Conservation (phyloP, 2,797 vertebrate species). For the Synaphobranchus kaupii region DNA sequence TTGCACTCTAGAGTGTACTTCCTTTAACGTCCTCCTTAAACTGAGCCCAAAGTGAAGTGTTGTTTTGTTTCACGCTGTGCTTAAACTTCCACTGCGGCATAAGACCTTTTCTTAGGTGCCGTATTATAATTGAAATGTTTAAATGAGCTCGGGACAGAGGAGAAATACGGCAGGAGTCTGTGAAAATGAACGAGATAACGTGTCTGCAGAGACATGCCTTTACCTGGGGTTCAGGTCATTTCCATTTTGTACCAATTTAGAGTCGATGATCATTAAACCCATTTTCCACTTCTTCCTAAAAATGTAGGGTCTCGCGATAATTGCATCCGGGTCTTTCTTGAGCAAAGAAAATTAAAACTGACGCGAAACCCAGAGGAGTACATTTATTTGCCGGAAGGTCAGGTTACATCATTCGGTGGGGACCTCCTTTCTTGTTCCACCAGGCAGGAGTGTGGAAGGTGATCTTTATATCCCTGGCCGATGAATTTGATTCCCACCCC, state of each 20-base stretch:
- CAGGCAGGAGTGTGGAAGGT: background rate
- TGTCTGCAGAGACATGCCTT: slow-evolving; percentile 9
- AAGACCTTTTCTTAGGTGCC: background rate
- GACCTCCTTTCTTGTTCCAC: slow-evolving; percentile 14
- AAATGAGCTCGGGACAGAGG: background rate
- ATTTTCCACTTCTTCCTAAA: slow-evolving; percentile 12
- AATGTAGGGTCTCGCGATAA: background rate
- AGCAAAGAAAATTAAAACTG: slow-evolving; percentile 24
- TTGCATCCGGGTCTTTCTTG: background rate
- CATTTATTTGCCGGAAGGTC: slow-evolving; percentile 8
- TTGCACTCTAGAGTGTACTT: background rate
- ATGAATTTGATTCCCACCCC: slow-evolving; percentile 1
- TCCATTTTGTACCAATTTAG: slow-evolving; percentile 18
- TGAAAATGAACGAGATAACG: background rate
- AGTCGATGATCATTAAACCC: slow-evolving; percentile 14
- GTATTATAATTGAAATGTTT: slow-evolving; percentile 24
- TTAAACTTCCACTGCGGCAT: background rate
- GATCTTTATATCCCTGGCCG: slow-evolving; percentile 21
- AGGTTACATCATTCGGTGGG: slow-evolving; percentile 13
- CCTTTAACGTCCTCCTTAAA: background rate
- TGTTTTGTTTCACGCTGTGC: slow-evolving; percentile 1
- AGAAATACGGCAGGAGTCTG: background rate
- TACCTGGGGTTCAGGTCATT: slow-evolving; percentile 16
- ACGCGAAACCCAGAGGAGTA: slow-evolving; percentile 7
- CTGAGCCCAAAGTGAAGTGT: background rate